Evolutionary conservation across 2,888 invertebrate species (phyloP).

Genomic region (Drymonia ruficornis): DNA sequence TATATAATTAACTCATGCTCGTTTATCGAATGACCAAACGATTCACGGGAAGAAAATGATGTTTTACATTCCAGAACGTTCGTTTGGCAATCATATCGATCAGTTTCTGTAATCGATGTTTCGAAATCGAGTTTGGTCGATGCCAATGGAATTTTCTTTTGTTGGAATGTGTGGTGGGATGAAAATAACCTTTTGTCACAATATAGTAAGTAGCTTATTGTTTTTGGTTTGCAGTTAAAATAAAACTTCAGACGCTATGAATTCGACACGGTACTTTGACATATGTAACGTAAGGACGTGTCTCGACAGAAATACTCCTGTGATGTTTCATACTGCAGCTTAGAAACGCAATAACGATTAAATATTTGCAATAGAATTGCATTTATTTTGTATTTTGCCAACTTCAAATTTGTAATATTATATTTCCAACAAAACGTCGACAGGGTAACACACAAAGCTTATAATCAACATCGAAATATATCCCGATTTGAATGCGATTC

Average conservation of each 20-base stretch:
- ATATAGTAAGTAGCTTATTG: conserved; percentile 18
- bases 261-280: conserved; percentile 36
- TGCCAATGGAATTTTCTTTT: conserved; percentile 16
- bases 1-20: conserved; percentile 28
- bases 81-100: conserved; percentile 17
- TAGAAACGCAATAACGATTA: conserved; percentile 20
- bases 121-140: conserved; percentile 11
- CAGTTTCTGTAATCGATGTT: conserved; percentile 19
- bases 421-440: conserved; percentile 9
- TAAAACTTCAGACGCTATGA: conserved; percentile 36
- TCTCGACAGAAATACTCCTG: conserved; percentile 26
- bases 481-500: too few relatives aligned
- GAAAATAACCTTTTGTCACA: conserved; percentile 23
- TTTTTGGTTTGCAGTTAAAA: conserved; percentile 25
- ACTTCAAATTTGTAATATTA: conserved; percentile 10
- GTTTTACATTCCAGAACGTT: conserved; percentile 16
- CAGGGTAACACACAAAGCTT: neutral
- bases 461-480: too few relatives aligned
- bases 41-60: conserved; percentile 4
- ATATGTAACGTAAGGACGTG: conserved; percentile 27
- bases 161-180: conserved; percentile 8
- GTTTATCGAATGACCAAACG: neutral
- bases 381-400: conserved; percentile 11
- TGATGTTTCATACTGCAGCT: conserved; percentile 21
- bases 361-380: conserved; percentile 19